Evolutionary conservation across 1,140 invertebrate species (phyloP).

Genomic region (Agrypnia vestita): DNA sequence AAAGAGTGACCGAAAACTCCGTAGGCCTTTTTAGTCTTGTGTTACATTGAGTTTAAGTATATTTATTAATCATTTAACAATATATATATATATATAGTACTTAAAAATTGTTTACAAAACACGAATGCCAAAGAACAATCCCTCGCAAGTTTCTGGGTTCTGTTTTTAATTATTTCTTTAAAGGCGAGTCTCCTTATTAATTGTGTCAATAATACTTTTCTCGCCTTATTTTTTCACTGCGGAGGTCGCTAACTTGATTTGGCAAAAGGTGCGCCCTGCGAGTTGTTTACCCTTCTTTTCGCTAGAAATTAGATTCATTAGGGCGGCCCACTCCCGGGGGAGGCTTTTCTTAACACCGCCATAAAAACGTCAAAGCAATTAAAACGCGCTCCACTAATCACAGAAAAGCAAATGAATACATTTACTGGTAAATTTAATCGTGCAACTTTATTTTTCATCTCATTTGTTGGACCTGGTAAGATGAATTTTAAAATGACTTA

Average conservation of each 20-base stretch:
- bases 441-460: neutral
- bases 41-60: too few species aligned
- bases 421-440: slow-evolving; percentile 1
- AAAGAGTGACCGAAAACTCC: too few species aligned
- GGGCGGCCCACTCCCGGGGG: slow-evolving; percentile 26
- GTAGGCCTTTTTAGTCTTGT: too few species aligned
- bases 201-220: slow-evolving; percentile 51
- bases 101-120: too few species aligned
- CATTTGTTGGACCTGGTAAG: neutral
- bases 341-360: slow-evolving; percentile 36
- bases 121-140: slow-evolving; percentile 40
- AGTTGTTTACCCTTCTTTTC: slow-evolving; percentile 53
- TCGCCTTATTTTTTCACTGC: slow-evolving; percentile 46
- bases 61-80: too few species aligned
- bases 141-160: slow-evolving; percentile 17
- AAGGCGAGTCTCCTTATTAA: slow-evolving; percentile 22
- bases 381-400: slow-evolving; percentile 49
- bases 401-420: slow-evolving; percentile 24
- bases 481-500: too few species aligned
- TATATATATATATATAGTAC: too few species aligned
- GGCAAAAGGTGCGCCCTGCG: slow-evolving; percentile 11
- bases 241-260: slow-evolving; percentile 43
- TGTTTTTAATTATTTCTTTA: slow-evolving; percentile 31
- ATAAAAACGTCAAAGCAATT: slow-evolving; percentile 55
- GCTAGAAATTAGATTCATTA: slow-evolving; percentile 54